These are phyloP conservation scores for Molossus molossus DNA, from an alignment of 2,797 vertebrate species.

Conservation along the genomic window DNA sequence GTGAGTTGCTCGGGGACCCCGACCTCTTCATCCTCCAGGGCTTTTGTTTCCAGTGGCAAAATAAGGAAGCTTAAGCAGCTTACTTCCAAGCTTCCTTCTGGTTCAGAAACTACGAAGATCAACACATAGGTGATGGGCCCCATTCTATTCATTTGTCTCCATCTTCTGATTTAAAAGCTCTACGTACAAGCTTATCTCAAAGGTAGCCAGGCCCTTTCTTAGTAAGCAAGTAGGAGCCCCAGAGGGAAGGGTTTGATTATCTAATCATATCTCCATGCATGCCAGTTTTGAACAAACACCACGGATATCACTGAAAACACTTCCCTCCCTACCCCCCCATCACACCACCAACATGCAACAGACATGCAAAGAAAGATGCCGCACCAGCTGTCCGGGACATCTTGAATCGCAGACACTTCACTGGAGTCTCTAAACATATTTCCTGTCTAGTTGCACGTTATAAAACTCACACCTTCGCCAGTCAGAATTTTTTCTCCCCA, in stretches of 20 bases:
- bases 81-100: constrained; percentile 21
- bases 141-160: constrained; percentile 60
- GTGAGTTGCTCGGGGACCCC: fast-evolving
- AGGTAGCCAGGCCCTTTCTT: constrained; percentile 62
- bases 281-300: background rate
- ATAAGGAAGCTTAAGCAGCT: background rate
- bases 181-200: constrained; percentile 71
- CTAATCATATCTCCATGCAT: background rate
- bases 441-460: constrained; percentile 88
- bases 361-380: constrained; percentile 78
- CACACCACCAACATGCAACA: constrained; percentile 79
- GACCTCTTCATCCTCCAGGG: background rate
- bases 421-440: constrained; percentile 86
- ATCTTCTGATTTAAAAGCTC: constrained; percentile 75
- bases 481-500: constrained; percentile 83
- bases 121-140: constrained; percentile 2
- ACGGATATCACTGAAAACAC: background rate
- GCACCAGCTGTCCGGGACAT: constrained; percentile 65
- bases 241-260: fast-evolving
- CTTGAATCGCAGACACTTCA: constrained; percentile 80
- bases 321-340: background rate
- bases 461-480: constrained; percentile 89
- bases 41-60: background rate
- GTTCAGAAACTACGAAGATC: constrained; percentile 7
- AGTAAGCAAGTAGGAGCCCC: constrained; percentile 46